phyloP scores from a whole-genome alignment of 2,888 invertebrate genomes.

The Pantelozetes paolii region DNA sequence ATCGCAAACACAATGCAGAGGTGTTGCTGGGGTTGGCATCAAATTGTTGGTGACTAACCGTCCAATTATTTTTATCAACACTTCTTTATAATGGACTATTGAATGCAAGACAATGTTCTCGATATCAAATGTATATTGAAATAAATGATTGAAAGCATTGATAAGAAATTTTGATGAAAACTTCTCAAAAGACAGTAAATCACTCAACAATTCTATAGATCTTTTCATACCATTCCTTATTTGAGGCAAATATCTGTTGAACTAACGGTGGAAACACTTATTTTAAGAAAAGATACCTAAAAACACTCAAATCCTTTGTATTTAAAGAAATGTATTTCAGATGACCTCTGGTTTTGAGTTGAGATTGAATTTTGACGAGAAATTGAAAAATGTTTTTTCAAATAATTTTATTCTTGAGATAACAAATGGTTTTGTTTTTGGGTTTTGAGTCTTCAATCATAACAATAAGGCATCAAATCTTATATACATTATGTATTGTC shows the following conservation, averaged over 20 bases:
- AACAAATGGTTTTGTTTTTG: too few relatives aligned
- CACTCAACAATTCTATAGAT: conserved; percentile 5
- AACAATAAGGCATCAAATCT: too few relatives aligned
- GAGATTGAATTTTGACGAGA: too few relatives aligned
- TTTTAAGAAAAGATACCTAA: background rate
- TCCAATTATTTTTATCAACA: conserved; percentile 28
- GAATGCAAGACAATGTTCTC: too few relatives aligned
- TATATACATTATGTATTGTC: too few relatives aligned
- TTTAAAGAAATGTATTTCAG: too few relatives aligned
- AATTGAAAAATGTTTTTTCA: background rate
- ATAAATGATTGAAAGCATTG: background rate
- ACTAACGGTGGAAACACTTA: background rate
- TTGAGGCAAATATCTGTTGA: conserved; percentile 8
- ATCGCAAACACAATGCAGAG: too few relatives aligned
- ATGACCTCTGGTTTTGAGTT: too few relatives aligned
- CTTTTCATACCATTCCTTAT: background rate
- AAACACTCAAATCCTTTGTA: background rate
- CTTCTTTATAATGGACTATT: background rate
- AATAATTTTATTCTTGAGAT: too few relatives aligned
- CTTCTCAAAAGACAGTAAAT: background rate
- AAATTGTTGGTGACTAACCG: conserved; percentile 10
- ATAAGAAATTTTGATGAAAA: background rate
- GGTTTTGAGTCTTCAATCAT: too few relatives aligned
- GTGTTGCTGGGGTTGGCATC: background rate
- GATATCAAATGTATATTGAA: conserved; percentile 5